phyloP scores from a whole-genome alignment of 2,797 vertebrate species.

The Eutrigla gurnardus region DNA sequence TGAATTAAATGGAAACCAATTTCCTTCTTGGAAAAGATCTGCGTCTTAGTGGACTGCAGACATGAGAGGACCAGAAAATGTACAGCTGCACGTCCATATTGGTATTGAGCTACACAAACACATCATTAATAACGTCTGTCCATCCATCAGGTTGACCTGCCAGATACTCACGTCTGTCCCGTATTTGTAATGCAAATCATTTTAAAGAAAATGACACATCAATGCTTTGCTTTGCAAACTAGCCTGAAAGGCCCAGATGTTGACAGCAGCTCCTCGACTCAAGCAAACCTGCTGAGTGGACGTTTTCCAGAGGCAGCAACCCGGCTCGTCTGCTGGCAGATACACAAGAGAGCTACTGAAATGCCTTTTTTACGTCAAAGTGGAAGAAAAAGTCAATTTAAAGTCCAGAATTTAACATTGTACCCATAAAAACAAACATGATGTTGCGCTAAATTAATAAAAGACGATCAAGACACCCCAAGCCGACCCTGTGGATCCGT shows the following conservation, averaged over 20 bases:
- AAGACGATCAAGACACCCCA: background rate
- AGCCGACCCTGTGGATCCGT: background rate
- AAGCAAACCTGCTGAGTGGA: conserved; percentile 10
- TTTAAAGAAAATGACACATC: conserved; percentile 6
- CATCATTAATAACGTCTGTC: conserved; percentile 22
- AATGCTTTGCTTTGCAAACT: background rate
- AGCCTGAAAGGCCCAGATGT: conserved; percentile 3
- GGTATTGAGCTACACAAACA: background rate
- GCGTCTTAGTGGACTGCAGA: background rate
- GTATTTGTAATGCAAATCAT: conserved; percentile 11
- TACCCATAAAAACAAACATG: background rate
- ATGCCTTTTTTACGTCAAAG: background rate
- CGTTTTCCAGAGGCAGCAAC: background rate
- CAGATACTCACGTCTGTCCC: conserved; percentile 6
- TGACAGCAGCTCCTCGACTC: conserved; percentile 1
- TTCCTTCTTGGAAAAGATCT: conserved; percentile 3
- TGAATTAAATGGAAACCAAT: background rate
- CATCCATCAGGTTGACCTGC: background rate
- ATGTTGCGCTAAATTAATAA: background rate
- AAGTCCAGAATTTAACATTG: background rate
- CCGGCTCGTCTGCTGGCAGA: background rate
- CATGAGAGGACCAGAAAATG: background rate
- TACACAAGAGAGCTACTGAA: background rate
- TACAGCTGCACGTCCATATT: conserved; percentile 17
- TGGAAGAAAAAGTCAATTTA: background rate